Conservation (phyloP, 2,888 invertebrate genomes). For the Parthenolecanium corni region DNA sequence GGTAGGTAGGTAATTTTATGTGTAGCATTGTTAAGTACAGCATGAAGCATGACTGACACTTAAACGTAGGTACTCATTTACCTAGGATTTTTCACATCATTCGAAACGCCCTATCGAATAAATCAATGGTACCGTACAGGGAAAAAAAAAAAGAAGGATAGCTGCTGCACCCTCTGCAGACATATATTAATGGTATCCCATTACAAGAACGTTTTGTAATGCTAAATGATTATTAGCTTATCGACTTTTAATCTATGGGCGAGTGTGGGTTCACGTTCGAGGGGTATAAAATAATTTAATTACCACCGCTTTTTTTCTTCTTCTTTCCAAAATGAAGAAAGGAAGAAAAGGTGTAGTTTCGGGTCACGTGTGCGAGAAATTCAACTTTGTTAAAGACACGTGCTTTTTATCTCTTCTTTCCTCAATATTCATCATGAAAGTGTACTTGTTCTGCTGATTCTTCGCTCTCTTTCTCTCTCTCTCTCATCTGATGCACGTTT, state of each 20-base stretch:
- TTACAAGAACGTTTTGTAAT: neutral
- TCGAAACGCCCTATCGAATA: too few relatives aligned
- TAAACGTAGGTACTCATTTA: too few relatives aligned
- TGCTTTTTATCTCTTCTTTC: neutral
- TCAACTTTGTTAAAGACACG: neutral
- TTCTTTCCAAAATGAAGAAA: neutral
- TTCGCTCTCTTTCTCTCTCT: too few relatives aligned
- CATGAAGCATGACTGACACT: too few relatives aligned
- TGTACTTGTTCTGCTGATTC: too few relatives aligned
- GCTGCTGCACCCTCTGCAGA: neutral
- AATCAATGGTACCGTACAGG: too few relatives aligned
- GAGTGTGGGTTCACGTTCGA: neutral
- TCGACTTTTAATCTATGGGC: constrained; percentile 8
- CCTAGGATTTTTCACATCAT: too few relatives aligned
- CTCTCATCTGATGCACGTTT: too few relatives aligned
- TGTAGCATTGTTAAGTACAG: too few relatives aligned
- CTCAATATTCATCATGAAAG: too few relatives aligned
- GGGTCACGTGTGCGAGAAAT: constrained; percentile 1
- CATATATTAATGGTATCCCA: constrained; percentile 1
- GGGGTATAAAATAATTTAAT: constrained; percentile 13
- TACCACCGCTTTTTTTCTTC: constrained; percentile 3
- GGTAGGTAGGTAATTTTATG: too few relatives aligned
- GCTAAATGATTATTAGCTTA: constrained; percentile 14
- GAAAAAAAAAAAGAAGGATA: too few relatives aligned
- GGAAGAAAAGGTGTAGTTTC: neutral